phyloP scores from a whole-genome alignment of 1,140 invertebrate genomes.

The Leptonema lineaticorne region DNA sequence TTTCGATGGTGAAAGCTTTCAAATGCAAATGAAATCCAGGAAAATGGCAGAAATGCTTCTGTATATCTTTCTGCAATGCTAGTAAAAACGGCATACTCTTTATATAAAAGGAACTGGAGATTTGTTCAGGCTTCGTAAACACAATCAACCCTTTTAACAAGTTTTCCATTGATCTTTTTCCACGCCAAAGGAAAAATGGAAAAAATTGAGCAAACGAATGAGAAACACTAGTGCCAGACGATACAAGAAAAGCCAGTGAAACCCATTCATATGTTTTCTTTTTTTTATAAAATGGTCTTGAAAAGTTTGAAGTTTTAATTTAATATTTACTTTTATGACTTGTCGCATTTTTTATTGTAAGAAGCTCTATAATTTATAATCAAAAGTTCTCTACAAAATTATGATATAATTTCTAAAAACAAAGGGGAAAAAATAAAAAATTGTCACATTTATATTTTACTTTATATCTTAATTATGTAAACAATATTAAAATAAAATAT shows the following conservation, averaged over 20 bases:
- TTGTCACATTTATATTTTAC: no score
- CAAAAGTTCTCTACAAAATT: no score
- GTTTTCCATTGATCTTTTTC: constrained; percentile 31
- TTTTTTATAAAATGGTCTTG: no score
- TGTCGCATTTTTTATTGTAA: no score
- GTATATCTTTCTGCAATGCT: constrained; percentile 13
- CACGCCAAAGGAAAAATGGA: constrained; percentile 25
- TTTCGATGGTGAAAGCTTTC: constrained; percentile 27
- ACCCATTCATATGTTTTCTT: not conserved
- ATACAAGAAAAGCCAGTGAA: not conserved
- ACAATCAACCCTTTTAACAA: constrained; percentile 33
- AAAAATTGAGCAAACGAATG: constrained; percentile 28
- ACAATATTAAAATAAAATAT: no score
- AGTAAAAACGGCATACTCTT: constrained; percentile 27
- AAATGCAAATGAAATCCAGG: constrained; percentile 30
- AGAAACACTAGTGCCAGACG: constrained; percentile 23
- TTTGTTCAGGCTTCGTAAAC: constrained; percentile 32
- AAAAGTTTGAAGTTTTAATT: no score
- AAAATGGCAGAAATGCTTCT: constrained; percentile 20
- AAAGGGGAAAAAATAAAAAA: no score
- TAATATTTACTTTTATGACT: no score
- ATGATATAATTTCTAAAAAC: no score
- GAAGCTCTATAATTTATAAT: no score
- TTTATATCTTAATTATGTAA: no score
- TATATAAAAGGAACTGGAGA: constrained; percentile 29